A percentile compares a stretch with the other conserved stretches of the same genome.
phyloP scores from a whole-genome alignment of 2,113 vertebrate genomes.

The Sylvietta virens region DNA sequence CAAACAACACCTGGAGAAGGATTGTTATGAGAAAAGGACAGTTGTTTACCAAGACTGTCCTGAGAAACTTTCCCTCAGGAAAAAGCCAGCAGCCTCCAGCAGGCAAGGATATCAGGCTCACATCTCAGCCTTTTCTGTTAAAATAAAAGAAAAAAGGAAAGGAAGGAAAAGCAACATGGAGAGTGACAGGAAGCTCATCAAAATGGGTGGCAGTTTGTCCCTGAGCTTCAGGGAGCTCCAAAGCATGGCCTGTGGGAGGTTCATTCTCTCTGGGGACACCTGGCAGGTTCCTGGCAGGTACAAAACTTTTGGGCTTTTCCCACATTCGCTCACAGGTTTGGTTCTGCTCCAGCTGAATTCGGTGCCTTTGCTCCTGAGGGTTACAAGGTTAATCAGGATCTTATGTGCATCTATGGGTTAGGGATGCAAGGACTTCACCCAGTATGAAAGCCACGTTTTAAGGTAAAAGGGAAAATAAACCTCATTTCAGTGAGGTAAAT shows the following conservation, averaged over 20 bases:
- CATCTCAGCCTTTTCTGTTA: too few species aligned
- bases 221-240: not conserved
- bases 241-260: not conserved
- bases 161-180: too few species aligned
- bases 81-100: too few species aligned
- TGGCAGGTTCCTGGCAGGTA: not conserved
- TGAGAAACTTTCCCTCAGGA: too few species aligned
- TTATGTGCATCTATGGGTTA: not conserved
- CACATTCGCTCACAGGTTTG: fast-evolving
- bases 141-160: too few species aligned
- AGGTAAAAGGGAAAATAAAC: not conserved
- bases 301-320: not conserved
- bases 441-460: not conserved
- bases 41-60: too few species aligned
- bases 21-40: too few species aligned
- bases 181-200: not conserved
- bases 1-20: too few species aligned
- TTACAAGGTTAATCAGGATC: not conserved
- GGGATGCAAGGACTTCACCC: not conserved
- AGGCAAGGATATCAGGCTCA: too few species aligned
- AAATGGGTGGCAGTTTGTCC: not conserved
- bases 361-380: not conserved
- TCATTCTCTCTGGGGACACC: not conserved
- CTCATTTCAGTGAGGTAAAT: not conserved
- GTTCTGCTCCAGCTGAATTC: not conserved